phyloP scores from a whole-genome alignment of 2,888 invertebrate species.

The Halocaridina rubra region DNA sequence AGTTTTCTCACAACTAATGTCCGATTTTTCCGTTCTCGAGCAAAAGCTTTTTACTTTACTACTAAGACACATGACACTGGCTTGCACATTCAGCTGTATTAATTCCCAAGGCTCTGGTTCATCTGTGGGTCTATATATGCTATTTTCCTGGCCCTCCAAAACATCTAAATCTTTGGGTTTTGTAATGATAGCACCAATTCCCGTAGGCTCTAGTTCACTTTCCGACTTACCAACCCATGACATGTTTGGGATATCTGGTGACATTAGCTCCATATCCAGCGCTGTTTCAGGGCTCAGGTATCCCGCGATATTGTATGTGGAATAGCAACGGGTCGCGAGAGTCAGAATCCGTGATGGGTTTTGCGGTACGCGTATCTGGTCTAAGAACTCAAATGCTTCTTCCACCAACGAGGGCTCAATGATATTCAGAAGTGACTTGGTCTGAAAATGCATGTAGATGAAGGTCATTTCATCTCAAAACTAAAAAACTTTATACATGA shows the following conservation, averaged over 20 bases:
- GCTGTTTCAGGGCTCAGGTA: constrained; percentile 57
- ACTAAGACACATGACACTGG: constrained; percentile 86
- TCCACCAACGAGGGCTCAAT: constrained; percentile 83
- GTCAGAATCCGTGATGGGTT: constrained; percentile 57
- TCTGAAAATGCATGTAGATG: constrained; percentile 70
- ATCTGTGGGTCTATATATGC: constrained; percentile 79
- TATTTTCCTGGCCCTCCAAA: constrained; percentile 45
- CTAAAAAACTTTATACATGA: too few relatives aligned
- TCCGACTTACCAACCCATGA: constrained; percentile 5
- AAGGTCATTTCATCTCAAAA: too few relatives aligned
- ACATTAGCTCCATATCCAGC: constrained; percentile 50
- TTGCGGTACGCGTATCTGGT: constrained; percentile 73
- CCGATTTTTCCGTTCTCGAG: constrained; percentile 69
- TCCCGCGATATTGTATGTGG: constrained; percentile 45
- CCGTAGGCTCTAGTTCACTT: not conserved
- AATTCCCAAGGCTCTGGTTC: constrained; percentile 88
- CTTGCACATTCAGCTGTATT: constrained; percentile 86
- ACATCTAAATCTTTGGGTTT: constrained; percentile 45
- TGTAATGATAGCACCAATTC: not conserved
- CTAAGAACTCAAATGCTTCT: constrained; percentile 85
- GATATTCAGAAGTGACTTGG: constrained; percentile 68
- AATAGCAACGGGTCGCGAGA: constrained; percentile 52
- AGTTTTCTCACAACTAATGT: not conserved
- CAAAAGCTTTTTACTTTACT: constrained; percentile 85
- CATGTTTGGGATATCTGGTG: constrained; percentile 30